Base-by-base conservation (phyloP, 2,113 vertebrate genomes). In the Engraulis encrasicolus region DNA sequence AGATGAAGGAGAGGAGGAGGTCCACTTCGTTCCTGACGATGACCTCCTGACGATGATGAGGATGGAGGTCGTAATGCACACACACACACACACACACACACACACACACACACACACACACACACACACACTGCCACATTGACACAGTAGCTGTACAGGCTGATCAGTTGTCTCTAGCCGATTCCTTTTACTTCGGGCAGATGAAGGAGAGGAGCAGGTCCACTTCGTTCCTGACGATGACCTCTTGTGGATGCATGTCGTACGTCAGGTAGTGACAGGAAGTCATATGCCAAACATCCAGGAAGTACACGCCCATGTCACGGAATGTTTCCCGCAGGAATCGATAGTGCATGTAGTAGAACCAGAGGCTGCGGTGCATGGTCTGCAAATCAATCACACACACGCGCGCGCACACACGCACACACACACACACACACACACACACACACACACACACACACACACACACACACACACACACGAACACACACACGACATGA, bases 241-340 rank as follows among this genome's bases (percentile, higher is more conserved):
- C 79, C 37, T 78, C 15, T 0, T 37, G n/a, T 23, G 83, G 78
- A 12, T 84, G 83, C 34, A 84, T 2, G 50, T 52, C 5, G 27
- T 79, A 77, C 27, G 0, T 18, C 23, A 37, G 34, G 45, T 81
- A 80, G 58, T 85, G 83, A 37, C 78, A 80, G 5, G 58, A 40
- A 7, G 78, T 85, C 83, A 81, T 81, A 58, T 85, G 61, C 79
- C 78, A 85, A 17, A 81, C 79, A 6, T 85, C 83, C 3, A 80
- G 18, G n/a, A 74, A 61, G 31, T 78, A 48, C 12, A 84, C 36
- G 40, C 52, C 78, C 7, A 78, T 17, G 77, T 78, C 31, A 2
- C 37, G 37, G 19, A 37, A 78, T 0, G 37, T 34, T 12, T 78
- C 77, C 17, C 31, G 31, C 19, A 78, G 14, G 37, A 34, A 36